Evolutionary conservation across 2,888 invertebrate species (phyloP).

Genomic region (Meliscaeva auricollis): DNA sequence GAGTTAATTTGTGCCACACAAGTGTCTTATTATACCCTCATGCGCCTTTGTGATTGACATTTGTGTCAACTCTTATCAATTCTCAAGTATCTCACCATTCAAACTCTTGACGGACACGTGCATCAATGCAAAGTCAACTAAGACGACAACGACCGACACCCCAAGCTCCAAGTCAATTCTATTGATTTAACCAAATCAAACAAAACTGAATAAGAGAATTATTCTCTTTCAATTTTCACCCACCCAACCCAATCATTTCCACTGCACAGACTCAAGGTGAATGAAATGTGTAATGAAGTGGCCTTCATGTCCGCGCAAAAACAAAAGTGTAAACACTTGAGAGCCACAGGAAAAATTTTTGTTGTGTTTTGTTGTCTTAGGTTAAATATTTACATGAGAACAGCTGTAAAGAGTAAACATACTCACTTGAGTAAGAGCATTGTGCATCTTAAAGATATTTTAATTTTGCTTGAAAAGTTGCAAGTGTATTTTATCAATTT

Average conservation of each 20-base stretch:
- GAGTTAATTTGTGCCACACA: not conserved
- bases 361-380: slow-evolving; percentile 40
- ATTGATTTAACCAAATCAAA: slow-evolving; percentile 46
- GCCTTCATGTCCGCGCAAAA: slow-evolving; percentile 23
- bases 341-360: not conserved
- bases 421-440: not conserved
- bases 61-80: slow-evolving; percentile 21
- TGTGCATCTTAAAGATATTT: slow-evolving; percentile 24
- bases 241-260: not conserved
- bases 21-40: slow-evolving; percentile 21
- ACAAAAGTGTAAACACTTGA: slow-evolving; percentile 50
- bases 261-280: slow-evolving; percentile 2
- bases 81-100: not conserved
- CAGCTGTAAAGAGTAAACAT: slow-evolving; percentile 47
- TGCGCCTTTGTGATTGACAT: slow-evolving; percentile 6
- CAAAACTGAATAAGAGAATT: not conserved
- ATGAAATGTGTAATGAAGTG: slow-evolving; percentile 7
- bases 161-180: slow-evolving; percentile 5
- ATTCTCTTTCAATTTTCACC: not conserved
- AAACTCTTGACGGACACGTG: slow-evolving; percentile 13
- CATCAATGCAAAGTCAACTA: not conserved
- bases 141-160: not conserved
- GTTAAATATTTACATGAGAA: slow-evolving; percentile 47
- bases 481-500: slow-evolving; percentile 4
- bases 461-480: not conserved